These are phyloP conservation scores for Tinea trinotella DNA, from an alignment of 2,888 invertebrate species.

Conservation along the genomic window DNA sequence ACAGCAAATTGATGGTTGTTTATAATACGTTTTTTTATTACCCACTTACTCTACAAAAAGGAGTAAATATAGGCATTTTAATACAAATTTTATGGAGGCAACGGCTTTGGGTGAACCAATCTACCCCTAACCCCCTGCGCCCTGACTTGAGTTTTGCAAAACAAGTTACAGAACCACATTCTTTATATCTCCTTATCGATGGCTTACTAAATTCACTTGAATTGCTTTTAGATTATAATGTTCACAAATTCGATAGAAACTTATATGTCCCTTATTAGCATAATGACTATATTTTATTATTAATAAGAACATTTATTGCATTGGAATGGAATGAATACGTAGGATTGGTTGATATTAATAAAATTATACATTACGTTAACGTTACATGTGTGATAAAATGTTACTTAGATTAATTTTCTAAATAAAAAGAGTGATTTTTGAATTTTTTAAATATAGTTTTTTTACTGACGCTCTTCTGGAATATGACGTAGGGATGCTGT, in stretches of 20 bases:
- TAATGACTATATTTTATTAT: neutral
- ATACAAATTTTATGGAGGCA: slow-evolving; percentile 13
- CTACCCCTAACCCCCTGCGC: slow-evolving; percentile 11
- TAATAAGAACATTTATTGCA: too few relatives aligned
- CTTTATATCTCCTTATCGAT: slow-evolving; percentile 8
- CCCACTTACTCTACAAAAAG: slow-evolving; percentile 9
- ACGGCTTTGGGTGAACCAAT: slow-evolving; percentile 1
- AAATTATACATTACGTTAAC: too few relatives aligned
- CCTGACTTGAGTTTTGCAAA: slow-evolving; percentile 6
- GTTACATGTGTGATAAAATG: too few relatives aligned
- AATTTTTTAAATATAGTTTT: too few relatives aligned
- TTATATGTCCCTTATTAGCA: neutral
- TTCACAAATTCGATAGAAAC: neutral
- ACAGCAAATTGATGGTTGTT: neutral
- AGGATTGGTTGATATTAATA: too few relatives aligned
- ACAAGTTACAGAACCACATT: slow-evolving; percentile 7
- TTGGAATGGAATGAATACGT: too few relatives aligned
- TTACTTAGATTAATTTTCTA: too few relatives aligned
- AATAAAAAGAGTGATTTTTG: too few relatives aligned
- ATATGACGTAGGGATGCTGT: too few relatives aligned
- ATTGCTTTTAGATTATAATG: neutral
- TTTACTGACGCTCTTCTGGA: too few relatives aligned
- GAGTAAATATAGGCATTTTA: slow-evolving; percentile 9
- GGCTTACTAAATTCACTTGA: slow-evolving; percentile 9
- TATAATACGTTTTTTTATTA: slow-evolving; percentile 8